These are phyloP conservation scores for Tringa solitaria DNA, from an alignment of 2,113 vertebrate genomes.

Conservation along the genomic window DNA sequence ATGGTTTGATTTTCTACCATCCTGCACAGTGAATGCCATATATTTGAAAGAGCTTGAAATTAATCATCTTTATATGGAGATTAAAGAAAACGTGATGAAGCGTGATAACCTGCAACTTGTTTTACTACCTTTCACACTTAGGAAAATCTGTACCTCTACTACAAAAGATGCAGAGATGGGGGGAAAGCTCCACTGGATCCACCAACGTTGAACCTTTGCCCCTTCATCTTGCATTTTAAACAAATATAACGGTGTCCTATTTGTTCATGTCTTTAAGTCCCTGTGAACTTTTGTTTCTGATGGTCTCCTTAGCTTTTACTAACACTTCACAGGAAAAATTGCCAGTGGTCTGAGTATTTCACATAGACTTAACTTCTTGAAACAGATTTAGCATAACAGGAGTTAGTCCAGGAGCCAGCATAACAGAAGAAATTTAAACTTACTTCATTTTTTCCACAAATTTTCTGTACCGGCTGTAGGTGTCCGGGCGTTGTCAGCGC, in stretches of 20 bases:
- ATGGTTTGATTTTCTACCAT: slow-evolving; percentile 1
- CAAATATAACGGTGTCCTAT: background rate
- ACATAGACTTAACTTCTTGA: background rate
- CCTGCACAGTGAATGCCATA: background rate
- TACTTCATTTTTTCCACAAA: background rate
- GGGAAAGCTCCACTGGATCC: background rate
- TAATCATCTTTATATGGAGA: slow-evolving; percentile 18
- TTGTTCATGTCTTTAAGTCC: background rate
- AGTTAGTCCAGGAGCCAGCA: background rate
- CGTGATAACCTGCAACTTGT: background rate
- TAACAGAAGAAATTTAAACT: background rate
- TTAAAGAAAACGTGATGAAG: slow-evolving; percentile 16
- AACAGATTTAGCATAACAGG: background rate
- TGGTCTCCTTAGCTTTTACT: background rate
- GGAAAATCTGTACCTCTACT: background rate
- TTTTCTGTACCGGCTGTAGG: fast-evolving
- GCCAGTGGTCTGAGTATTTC: background rate
- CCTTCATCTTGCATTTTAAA: background rate
- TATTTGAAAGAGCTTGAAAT: slow-evolving; percentile 22
- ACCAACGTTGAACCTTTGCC: fast-evolving
- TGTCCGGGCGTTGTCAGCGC: background rate
- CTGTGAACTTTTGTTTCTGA: background rate
- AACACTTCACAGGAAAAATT: background rate
- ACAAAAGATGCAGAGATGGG: background rate
- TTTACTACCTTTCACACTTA: background rate